These are phyloP conservation scores for Bombus confusus DNA, from an alignment of 1,140 invertebrate species.

Conservation along the genomic window DNA sequence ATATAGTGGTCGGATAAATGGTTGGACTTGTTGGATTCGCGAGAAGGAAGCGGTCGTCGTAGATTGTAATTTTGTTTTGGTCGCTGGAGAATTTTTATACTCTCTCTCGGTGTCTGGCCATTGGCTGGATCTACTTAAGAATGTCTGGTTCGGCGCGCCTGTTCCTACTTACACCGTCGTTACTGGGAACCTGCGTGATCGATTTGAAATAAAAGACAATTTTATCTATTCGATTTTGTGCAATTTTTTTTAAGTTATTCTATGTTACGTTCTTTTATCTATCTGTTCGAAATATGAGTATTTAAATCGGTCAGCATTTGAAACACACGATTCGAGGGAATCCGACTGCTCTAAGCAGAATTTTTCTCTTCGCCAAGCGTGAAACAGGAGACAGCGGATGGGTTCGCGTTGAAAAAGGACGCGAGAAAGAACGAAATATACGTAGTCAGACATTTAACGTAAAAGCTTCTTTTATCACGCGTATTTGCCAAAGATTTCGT, in stretches of 20 bases:
- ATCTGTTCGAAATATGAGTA: no score
- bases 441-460: not conserved
- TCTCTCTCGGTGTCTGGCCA: not conserved
- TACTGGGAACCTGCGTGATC: not conserved
- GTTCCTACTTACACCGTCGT: not conserved
- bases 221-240: not conserved
- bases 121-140: constrained; percentile 11
- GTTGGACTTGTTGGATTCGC: not conserved
- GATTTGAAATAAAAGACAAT: no score
- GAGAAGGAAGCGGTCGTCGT: not conserved
- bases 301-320: not conserved
- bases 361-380: not conserved
- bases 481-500: not conserved
- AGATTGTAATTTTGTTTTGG: not conserved
- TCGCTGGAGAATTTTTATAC: not conserved
- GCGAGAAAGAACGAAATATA: no score
- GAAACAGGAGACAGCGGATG: not conserved
- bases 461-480: not conserved
- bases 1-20: not conserved
- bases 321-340: not conserved
- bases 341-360: not conserved
- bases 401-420: not conserved
- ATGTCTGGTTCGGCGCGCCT: not conserved
- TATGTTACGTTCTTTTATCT: no score
- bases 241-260: no score